Percentiles rank a stretch among this genome's conserved stretches.
Conservation (phyloP, 2,797 vertebrate species). For the Cuniculus paca region DNA sequence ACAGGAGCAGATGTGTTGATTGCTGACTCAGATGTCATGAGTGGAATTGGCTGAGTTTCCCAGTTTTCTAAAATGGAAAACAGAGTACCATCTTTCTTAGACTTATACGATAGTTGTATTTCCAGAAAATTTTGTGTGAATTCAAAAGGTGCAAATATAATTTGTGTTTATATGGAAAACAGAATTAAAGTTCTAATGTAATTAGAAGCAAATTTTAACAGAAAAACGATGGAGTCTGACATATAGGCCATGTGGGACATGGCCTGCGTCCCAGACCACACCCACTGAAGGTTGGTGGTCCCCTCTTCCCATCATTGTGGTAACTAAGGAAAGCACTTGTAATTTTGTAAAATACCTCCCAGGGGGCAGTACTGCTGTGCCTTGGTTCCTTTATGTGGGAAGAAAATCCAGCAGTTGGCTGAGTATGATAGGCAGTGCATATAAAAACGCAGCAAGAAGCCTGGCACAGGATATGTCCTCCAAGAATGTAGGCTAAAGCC, state of each 20-base stretch:
- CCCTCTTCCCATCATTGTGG: background rate
- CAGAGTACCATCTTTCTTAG: background rate
- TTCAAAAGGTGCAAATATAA: conserved; percentile 46
- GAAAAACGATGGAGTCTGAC: background rate
- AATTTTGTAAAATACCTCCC: conserved; percentile 50
- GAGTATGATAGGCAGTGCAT: background rate
- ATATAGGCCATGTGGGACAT: background rate
- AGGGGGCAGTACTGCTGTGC: conserved; percentile 60
- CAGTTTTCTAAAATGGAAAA: conserved; percentile 20
- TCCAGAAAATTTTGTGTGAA: conserved; percentile 23
- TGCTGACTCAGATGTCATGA: background rate
- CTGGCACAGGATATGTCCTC: background rate
- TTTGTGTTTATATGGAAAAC: conserved; percentile 45
- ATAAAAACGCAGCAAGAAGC: conserved; percentile 44
- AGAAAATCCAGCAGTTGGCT: background rate
- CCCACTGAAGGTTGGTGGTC: background rate
- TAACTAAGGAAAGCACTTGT: conserved; percentile 4
- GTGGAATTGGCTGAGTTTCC: background rate
- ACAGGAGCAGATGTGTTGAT: conserved; percentile 7
- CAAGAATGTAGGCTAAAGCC: conserved; percentile 18
- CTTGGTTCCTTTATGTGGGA: conserved; percentile 35
- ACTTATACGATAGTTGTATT: background rate
- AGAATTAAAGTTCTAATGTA: conserved; percentile 44
- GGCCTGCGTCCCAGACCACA: background rate
- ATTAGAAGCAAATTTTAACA: conserved; percentile 54